phyloP scores from a whole-genome alignment of 1,140 invertebrate genomes.

The Eumeta japonica region DNA sequence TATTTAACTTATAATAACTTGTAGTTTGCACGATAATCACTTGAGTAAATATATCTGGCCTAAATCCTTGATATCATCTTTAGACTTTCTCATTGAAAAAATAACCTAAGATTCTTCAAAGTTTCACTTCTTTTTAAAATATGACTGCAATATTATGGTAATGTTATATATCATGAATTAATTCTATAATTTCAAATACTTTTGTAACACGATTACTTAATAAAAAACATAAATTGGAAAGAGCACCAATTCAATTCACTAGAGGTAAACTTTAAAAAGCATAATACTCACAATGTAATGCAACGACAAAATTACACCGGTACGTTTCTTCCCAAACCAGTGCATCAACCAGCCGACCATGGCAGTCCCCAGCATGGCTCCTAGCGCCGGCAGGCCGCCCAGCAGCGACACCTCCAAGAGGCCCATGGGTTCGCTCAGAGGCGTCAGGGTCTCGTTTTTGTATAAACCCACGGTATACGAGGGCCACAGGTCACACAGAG shows the following conservation, averaged over 20 bases:
- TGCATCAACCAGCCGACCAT: conserved; percentile 54
- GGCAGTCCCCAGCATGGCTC: conserved; percentile 46
- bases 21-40: no score
- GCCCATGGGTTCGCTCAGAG: conserved; percentile 21
- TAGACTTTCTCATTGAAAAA: no score
- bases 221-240: neutral
- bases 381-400: conserved; percentile 44
- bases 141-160: no score
- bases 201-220: no score
- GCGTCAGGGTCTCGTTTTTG: conserved; percentile 15
- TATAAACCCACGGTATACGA: conserved; percentile 23
- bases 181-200: no score
- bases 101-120: no score
- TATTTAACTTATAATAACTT: no score
- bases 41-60: no score
- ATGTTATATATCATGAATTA: no score
- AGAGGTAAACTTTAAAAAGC: neutral
- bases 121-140: no score
- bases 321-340: conserved; percentile 58
- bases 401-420: conserved; percentile 27
- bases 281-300: conserved; percentile 51
- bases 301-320: conserved; percentile 49
- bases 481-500: conserved; percentile 23
- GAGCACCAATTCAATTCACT: neutral
- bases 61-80: no score